These are phyloP conservation scores for Cyrtodaria siliqua DNA, from an alignment of 2,888 invertebrate species.

Conservation along the genomic window DNA sequence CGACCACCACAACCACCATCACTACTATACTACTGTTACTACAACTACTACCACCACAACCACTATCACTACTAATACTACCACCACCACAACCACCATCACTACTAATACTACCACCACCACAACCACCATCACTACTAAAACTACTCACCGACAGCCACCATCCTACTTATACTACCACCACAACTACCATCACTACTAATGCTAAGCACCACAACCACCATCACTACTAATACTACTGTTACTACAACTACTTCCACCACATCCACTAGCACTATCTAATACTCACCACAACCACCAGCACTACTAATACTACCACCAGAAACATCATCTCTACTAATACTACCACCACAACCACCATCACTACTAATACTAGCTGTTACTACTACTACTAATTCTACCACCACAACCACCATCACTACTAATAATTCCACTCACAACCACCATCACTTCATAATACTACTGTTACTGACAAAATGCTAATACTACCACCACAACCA, in stretches of 20 bases:
- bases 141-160: conserved; percentile 9
- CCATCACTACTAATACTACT: conserved; percentile 16
- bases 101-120: conserved; percentile 1
- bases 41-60: conserved; percentile 13
- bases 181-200: conserved; percentile 20
- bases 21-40: conserved; percentile 4
- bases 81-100: conserved; percentile 10
- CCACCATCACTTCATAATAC: no score
- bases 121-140: conserved; percentile 13
- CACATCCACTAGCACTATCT: conserved; percentile 13
- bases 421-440: conserved; percentile 15
- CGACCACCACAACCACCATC: conserved; percentile 16
- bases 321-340: conserved; percentile 6
- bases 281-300: conserved; percentile 16
- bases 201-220: conserved; percentile 7
- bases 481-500: no score
- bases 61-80: conserved; percentile 23
- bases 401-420: conserved; percentile 16
- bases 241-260: conserved; percentile 13
- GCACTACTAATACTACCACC: conserved; percentile 13
- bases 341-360: conserved; percentile 13
- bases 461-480: no score
- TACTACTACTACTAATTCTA: conserved; percentile 20
- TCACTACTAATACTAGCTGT: conserved; percentile 17
- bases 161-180: conserved; percentile 10